These are phyloP conservation scores for Pomatostomus ruficeps DNA, from an alignment of 2,113 vertebrate genomes.

Conservation along the genomic window DNA sequence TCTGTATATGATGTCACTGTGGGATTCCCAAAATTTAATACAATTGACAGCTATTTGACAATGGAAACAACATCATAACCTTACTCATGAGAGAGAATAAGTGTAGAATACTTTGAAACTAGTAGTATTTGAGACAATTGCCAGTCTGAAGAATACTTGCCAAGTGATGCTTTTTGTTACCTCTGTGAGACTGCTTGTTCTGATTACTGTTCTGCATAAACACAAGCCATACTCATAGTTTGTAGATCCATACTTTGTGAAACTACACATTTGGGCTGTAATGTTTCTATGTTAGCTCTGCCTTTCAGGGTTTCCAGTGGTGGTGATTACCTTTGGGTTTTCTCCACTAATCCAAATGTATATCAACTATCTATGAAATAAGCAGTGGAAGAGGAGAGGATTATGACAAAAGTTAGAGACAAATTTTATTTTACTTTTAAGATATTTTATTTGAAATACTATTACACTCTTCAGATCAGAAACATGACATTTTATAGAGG, in stretches of 20 bases:
- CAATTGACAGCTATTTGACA: background rate
- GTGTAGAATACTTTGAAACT: background rate
- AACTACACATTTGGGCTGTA: background rate
- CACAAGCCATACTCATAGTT: background rate
- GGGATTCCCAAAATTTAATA: background rate
- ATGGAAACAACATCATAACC: background rate
- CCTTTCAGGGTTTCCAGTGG: background rate
- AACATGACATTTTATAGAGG: background rate
- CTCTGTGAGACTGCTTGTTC: background rate
- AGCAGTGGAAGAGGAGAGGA: background rate
- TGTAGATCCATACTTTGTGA: background rate
- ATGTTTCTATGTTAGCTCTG: background rate
- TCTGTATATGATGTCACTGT: background rate
- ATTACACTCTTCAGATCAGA: background rate
- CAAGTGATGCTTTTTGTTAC: background rate
- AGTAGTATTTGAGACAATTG: background rate
- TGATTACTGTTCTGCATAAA: background rate
- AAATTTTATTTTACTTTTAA: background rate
- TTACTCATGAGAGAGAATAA: background rate
- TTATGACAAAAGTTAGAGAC: background rate
- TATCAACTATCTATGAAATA: background rate
- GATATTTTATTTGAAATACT: background rate
- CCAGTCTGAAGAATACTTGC: background rate
- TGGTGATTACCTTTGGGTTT: background rate
- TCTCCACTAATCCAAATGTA: background rate